phyloP scores from a whole-genome alignment of 2,797 vertebrate species.

The Acrossocheilus wenchowensis region DNA sequence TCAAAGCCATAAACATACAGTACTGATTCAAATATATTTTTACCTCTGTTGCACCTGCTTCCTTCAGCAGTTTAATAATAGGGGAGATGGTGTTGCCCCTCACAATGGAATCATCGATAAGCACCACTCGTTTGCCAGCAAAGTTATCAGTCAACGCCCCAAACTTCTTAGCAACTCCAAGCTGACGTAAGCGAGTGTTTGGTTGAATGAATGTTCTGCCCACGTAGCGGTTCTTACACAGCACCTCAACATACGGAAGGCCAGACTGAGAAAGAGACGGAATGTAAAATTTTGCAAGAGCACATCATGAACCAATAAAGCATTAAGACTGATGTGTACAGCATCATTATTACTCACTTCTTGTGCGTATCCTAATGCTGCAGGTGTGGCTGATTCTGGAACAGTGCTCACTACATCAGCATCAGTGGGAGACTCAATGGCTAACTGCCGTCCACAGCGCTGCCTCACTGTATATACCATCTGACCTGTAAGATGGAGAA shows the following conservation, averaged over 20 bases:
- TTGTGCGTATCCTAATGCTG: constrained; percentile 93
- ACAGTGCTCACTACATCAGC: constrained; percentile 98
- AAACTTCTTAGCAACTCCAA: constrained; percentile 98
- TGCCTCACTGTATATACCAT: constrained; percentile 98
- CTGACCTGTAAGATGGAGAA: constrained; percentile 81
- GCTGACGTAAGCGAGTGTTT: constrained; percentile 93
- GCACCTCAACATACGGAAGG: constrained; percentile 92
- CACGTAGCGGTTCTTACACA: constrained; percentile 97
- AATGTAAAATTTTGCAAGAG: neutral
- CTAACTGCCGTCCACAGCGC: constrained; percentile 94
- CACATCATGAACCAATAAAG: neutral
- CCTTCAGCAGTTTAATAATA: constrained; percentile 95
- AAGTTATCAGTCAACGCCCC: constrained; percentile 96
- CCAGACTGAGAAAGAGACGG: constrained; percentile 80
- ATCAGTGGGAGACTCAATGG: constrained; percentile 92
- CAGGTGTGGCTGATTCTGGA: constrained; percentile 96
- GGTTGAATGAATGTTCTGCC: constrained; percentile 98
- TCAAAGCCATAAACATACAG: neutral
- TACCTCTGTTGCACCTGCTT: constrained; percentile 95
- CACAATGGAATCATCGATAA: constrained; percentile 96
- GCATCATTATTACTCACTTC: constrained; percentile 78
- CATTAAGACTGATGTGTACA: neutral
- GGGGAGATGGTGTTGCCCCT: constrained; percentile 98
- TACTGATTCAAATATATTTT: neutral
- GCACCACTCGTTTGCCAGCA: constrained; percentile 92